These are phyloP conservation scores for Chloebia gouldiae DNA, from an alignment of 2,113 vertebrate species.

Conservation along the genomic window DNA sequence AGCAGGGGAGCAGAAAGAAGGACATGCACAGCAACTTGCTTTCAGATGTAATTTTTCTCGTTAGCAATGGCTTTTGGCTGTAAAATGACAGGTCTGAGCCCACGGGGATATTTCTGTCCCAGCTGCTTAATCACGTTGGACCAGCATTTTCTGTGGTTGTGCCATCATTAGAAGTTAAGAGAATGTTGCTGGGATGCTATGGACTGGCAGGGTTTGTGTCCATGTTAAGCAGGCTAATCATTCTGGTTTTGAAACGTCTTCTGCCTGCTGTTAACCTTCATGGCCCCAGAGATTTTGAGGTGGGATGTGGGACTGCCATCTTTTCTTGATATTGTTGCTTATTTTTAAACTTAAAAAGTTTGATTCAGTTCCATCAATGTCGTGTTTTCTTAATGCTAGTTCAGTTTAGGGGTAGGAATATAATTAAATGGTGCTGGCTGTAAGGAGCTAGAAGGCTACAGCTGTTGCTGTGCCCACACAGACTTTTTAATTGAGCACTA, in stretches of 20 bases:
- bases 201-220: background rate
- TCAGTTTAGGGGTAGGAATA: background rate
- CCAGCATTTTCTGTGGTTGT: conserved; percentile 16
- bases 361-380: background rate
- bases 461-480: background rate
- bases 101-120: background rate
- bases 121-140: conserved; percentile 49
- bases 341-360: background rate
- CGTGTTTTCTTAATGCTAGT: background rate
- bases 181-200: background rate
- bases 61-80: conserved; percentile 33
- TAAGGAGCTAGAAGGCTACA: background rate
- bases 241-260: background rate
- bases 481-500: background rate
- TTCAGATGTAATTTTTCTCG: conserved; percentile 58
- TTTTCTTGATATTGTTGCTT: background rate
- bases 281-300: background rate
- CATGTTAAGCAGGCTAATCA: background rate
- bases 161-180: conserved; percentile 1
- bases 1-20: conserved; percentile 14
- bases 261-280: background rate
- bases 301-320: background rate
- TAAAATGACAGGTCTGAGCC: conserved; percentile 53
- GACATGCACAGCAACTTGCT: conserved; percentile 11
- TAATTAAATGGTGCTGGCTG: background rate